These are phyloP conservation scores for Idaea dimidiata DNA, from an alignment of 2,888 invertebrate species.

Conservation along the genomic window DNA sequence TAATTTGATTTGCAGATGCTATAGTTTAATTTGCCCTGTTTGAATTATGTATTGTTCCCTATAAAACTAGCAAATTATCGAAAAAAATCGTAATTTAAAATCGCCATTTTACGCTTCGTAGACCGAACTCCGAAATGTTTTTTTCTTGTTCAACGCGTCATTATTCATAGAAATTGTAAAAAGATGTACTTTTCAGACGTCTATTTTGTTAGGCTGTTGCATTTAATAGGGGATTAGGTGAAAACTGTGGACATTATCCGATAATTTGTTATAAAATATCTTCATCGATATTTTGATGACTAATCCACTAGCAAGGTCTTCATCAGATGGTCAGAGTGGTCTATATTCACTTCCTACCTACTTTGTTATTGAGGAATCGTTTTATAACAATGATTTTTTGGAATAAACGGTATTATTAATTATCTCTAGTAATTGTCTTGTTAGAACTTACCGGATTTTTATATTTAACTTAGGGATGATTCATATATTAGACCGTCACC, in stretches of 20 bases:
- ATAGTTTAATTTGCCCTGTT: conserved; percentile 8
- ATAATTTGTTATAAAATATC: neutral
- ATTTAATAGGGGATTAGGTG: conserved; percentile 6
- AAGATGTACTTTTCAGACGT: neutral
- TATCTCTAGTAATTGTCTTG: neutral
- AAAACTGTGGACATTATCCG: neutral
- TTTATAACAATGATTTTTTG: neutral
- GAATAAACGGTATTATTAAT: neutral
- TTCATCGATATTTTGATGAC: conserved; percentile 49
- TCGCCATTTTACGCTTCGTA: conserved; percentile 75
- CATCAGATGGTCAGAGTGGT: neutral
- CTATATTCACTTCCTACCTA: conserved; percentile 4
- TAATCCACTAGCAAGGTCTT: conserved; percentile 52
- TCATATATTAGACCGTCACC: too few species aligned
- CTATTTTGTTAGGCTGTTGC: neutral
- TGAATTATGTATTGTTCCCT: conserved; percentile 5
- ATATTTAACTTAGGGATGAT: neutral
- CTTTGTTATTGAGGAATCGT: neutral
- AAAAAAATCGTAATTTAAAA: conserved; percentile 54
- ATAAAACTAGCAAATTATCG: conserved; percentile 21
- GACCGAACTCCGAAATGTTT: conserved; percentile 57
- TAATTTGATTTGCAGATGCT: conserved; percentile 17
- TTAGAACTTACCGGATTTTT: neutral
- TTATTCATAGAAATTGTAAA: conserved; percentile 21
- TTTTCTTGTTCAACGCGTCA: conserved; percentile 46